These are phyloP conservation scores for Drosophila fuyamai DNA, from an alignment of 1,140 invertebrate genomes.

Conservation along the genomic window DNA sequence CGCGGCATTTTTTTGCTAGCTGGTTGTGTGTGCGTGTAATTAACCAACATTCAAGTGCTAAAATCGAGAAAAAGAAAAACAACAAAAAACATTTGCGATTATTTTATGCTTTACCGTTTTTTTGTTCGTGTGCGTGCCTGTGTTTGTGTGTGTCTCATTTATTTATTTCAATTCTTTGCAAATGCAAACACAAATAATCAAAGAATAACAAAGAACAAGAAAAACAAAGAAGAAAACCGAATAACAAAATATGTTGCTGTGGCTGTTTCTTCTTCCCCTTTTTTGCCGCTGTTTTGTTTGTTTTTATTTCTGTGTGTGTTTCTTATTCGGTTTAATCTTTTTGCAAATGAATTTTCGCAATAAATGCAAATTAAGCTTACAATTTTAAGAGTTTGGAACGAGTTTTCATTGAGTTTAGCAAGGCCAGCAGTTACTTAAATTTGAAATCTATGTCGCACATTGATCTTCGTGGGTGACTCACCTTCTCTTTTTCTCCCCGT, in stretches of 20 bases:
- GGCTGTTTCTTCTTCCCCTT: conserved; percentile 8
- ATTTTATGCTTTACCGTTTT: conserved; percentile 49
- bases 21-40: conserved; percentile 18
- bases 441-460: conserved; percentile 27
- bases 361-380: conserved; percentile 40
- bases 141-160: conserved; percentile 26
- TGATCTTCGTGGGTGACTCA: conserved; percentile 40
- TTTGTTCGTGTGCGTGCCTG: conserved; percentile 10
- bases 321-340: conserved; percentile 16
- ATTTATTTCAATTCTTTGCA: conserved; percentile 47
- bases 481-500: conserved; percentile 1
- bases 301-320: conserved; percentile 25
- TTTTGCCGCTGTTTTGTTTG: conserved; percentile 14
- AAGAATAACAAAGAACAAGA: conserved; percentile 41
- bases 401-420: conserved; percentile 20
- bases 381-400: conserved; percentile 5
- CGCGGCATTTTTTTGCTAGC: conserved; percentile 27
- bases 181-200: conserved; percentile 46
- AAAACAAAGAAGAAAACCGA: conserved; percentile 22
- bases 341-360: conserved; percentile 38
- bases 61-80: neutral
- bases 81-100: conserved; percentile 32
- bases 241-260: conserved; percentile 16
- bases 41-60: conserved; percentile 29
- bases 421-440: conserved; percentile 1